Percentiles rank a stretch among this genome's conserved stretches.
phyloP scores from a whole-genome alignment of 2,888 invertebrate genomes.

The Leptinotarsa peninsularis region DNA sequence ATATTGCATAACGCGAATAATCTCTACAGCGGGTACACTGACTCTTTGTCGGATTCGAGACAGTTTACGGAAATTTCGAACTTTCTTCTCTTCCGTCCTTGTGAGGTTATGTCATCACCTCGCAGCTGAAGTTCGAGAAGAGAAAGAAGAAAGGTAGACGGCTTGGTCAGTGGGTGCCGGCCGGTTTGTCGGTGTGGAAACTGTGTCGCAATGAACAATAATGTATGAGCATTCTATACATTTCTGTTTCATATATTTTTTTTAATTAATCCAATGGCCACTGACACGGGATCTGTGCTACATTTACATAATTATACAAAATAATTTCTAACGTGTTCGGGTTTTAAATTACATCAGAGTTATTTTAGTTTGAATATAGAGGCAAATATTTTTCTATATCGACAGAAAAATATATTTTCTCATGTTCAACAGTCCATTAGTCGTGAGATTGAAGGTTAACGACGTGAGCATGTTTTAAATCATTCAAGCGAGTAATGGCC shows the following conservation, averaged over 20 bases:
- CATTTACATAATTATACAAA: too few species aligned
- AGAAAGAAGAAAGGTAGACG: slow-evolving; percentile 21
- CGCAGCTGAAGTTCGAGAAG: background rate
- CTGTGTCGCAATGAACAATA: background rate
- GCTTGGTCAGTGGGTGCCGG: background rate
- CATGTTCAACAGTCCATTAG: too few species aligned
- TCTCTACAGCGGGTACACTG: background rate
- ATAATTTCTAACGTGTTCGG: too few species aligned
- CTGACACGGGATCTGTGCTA: too few species aligned
- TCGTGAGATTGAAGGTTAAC: too few species aligned
- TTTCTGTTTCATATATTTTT: background rate
- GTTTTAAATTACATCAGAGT: background rate
- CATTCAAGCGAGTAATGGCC: too few species aligned
- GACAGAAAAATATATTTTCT: too few species aligned
- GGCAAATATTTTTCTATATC: too few species aligned
- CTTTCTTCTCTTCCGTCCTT: slow-evolving; percentile 41
- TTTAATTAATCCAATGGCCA: too few species aligned
- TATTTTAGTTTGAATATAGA: background rate
- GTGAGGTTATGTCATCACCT: slow-evolving; percentile 21
- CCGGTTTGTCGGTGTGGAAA: background rate
- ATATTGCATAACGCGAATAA: slow-evolving; percentile 10
- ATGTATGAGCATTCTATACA: background rate
- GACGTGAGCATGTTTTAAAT: too few species aligned
- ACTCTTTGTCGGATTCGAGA: background rate
- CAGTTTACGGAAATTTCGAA: slow-evolving; percentile 24